These are phyloP conservation scores for Ptilodon capucinus DNA, from an alignment of 2,888 invertebrate species.

Conservation along the genomic window DNA sequence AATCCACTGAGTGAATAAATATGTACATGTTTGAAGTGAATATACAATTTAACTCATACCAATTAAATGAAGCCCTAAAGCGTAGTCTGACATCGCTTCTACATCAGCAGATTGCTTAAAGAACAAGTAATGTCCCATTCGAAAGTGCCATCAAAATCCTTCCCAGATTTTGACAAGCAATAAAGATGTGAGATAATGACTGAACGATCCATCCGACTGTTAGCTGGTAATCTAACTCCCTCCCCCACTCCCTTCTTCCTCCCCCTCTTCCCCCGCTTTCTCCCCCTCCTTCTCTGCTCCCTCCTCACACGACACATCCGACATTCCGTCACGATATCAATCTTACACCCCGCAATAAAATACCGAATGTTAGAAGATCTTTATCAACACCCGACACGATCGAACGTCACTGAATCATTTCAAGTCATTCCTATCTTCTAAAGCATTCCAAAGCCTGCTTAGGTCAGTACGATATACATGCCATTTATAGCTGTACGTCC, in stretches of 20 bases:
- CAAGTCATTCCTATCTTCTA: too few species aligned
- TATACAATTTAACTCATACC: too few species aligned
- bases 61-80: too few species aligned
- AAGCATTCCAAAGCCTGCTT: too few species aligned
- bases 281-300: not conserved
- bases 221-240: not conserved
- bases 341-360: not conserved
- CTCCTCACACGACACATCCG: not conserved
- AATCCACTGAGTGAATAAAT: too few species aligned
- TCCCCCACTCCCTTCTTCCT: not conserved
- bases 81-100: not conserved
- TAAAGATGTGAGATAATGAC: not conserved
- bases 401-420: too few species aligned
- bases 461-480: too few species aligned
- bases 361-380: not conserved
- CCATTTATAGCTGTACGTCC: too few species aligned
- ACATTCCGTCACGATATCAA: not conserved
- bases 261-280: too few species aligned
- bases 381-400: not conserved
- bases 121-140: not conserved
- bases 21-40: too few species aligned
- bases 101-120: not conserved
- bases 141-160: not conserved
- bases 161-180: not conserved
- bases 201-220: not conserved